Evolutionary conservation across 1,140 invertebrate species (phyloP).

Genomic region (Eurosta solidaginis): DNA sequence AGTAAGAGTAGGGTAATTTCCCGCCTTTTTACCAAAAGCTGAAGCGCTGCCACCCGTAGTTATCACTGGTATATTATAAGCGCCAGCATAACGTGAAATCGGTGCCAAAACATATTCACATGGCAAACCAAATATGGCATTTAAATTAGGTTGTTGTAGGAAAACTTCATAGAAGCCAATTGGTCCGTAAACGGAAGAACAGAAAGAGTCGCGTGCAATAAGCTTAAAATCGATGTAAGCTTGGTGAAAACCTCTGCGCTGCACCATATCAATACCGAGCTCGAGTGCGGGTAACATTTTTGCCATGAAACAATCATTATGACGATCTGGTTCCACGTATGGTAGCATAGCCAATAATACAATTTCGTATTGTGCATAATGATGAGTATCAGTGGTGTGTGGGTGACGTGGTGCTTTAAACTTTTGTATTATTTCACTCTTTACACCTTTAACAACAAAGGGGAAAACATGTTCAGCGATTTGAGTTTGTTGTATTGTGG

Average conservation of each 20-base stretch:
- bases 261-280: constrained; percentile 71
- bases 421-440: neutral
- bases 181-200: constrained; percentile 78
- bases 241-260: constrained; percentile 62
- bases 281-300: constrained; percentile 76
- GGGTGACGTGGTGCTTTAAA: neutral
- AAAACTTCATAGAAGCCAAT: constrained; percentile 81
- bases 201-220: constrained; percentile 74
- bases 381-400: neutral
- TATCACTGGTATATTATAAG: constrained; percentile 87
- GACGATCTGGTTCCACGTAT: constrained; percentile 45
- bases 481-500: neutral
- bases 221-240: constrained; percentile 72
- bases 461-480: neutral
- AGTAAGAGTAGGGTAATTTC: constrained; percentile 75
- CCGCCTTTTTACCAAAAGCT: constrained; percentile 63
- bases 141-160: constrained; percentile 61
- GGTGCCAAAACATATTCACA: constrained; percentile 92
- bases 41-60: constrained; percentile 84
- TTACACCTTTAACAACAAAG: neutral
- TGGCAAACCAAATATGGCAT: constrained; percentile 87
- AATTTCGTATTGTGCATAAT: constrained; percentile 35
- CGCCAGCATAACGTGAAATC: constrained; percentile 82
- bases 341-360: constrained; percentile 51
- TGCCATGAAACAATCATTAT: constrained; percentile 63